Evolutionary conservation across 30 jellyfish, hydroid and myxozoan genomes (phyloP).

Genomic region (Haliclystus octoradiatus): DNA sequence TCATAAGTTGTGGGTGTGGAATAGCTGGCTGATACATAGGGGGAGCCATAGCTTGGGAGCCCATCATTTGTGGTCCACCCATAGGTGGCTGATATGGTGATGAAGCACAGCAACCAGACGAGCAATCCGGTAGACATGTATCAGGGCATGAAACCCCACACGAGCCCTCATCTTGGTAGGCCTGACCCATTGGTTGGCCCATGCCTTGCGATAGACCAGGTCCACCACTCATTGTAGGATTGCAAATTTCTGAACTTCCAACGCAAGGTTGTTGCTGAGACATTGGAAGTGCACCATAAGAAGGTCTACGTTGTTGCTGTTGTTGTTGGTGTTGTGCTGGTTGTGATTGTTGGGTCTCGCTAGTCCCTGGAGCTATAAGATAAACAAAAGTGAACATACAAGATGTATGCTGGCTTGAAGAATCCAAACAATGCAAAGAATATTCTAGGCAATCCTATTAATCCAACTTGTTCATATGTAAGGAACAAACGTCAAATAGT

Average conservation of each 20-base stretch:
- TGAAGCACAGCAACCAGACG: constrained; percentile 59
- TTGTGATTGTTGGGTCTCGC: neutral
- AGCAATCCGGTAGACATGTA: constrained; percentile 75
- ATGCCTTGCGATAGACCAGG: constrained; percentile 42
- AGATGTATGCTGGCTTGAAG: neutral
- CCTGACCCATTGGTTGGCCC: constrained; percentile 64
- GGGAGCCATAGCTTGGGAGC: too few relatives aligned
- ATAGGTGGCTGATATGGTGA: constrained; percentile 31
- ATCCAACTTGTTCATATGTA: constrained; percentile 30
- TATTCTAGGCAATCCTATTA: too few relatives aligned
- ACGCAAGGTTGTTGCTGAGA: constrained; percentile 8
- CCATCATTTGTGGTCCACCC: constrained; percentile 33
- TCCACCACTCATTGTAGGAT: constrained; percentile 38
- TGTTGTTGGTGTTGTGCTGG: neutral
- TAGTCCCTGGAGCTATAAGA: neutral
- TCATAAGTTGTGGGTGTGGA: too few relatives aligned
- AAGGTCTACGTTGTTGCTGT: constrained; percentile 1
- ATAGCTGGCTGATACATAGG: too few relatives aligned
- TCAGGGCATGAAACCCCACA: constrained; percentile 53
- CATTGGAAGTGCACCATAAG: neutral
- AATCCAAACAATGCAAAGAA: too few relatives aligned
- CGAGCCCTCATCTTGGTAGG: constrained; percentile 11
- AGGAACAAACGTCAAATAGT: neutral
- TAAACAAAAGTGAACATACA: neutral
- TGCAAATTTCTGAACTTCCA: constrained; percentile 45